Conservation (phyloP, 2,113 vertebrate species). For the Cryptomyrus ogoouensis region DNA sequence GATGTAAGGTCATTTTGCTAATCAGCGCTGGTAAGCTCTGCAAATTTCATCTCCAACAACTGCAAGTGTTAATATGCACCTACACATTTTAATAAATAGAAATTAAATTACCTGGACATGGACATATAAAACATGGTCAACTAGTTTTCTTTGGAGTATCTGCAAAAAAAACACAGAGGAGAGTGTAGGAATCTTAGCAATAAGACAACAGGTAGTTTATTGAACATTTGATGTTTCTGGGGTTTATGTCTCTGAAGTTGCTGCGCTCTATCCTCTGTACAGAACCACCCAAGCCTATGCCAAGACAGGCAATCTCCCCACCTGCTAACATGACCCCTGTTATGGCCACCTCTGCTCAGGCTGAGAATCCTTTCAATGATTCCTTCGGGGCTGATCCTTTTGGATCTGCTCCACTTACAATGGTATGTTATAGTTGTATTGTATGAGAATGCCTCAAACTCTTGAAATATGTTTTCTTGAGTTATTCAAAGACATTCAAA, state of each 20-base stretch:
- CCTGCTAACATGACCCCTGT: slow-evolving; percentile 33
- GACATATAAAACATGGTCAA: not conserved
- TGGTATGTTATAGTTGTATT: slow-evolving; percentile 55
- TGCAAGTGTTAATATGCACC: not conserved
- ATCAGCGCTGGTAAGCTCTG: not conserved
- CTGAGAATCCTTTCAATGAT: slow-evolving; percentile 64
- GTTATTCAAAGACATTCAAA: not conserved
- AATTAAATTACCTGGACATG: not conserved
- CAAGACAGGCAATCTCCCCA: slow-evolving; percentile 33
- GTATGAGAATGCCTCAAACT: not conserved
- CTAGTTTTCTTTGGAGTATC: not conserved
- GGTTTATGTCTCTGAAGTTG: not conserved
- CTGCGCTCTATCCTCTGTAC: slow-evolving; percentile 1
- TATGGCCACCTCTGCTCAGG: slow-evolving; percentile 23
- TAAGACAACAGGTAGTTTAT: not conserved
- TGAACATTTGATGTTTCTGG: not conserved
- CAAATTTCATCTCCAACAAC: not conserved
- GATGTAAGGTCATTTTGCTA: not conserved
- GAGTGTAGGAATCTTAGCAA: not conserved
- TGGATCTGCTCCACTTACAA: slow-evolving; percentile 43
- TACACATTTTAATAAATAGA: not conserved
- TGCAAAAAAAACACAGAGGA: not conserved
- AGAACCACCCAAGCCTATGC: slow-evolving; percentile 61
- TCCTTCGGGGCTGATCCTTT: slow-evolving; percentile 65
- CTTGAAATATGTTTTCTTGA: not conserved